Conservation (phyloP, 2,113 vertebrate species). For the Agelaius tricolor region DNA sequence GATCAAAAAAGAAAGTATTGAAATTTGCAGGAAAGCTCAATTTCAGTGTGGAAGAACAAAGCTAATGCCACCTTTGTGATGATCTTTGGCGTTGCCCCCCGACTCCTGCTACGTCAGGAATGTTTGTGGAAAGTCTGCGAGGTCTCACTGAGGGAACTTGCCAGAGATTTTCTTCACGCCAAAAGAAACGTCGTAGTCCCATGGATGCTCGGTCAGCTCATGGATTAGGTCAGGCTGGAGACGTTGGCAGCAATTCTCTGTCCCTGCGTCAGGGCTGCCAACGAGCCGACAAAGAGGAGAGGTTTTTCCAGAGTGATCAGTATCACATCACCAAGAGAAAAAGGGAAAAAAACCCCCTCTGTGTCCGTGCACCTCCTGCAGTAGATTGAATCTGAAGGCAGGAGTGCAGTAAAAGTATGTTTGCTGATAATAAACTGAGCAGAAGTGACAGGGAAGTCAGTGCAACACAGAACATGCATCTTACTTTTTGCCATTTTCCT, state of each 20-base stretch:
- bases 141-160: not conserved
- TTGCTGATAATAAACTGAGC: constrained; percentile 46
- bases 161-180: not conserved
- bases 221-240: not conserved
- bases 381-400: constrained; percentile 56
- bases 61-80: not conserved
- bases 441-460: constrained; percentile 59
- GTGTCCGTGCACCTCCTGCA: not conserved
- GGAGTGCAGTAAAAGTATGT: constrained; percentile 25
- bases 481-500: constrained; percentile 28
- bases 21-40: not conserved
- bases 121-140: constrained; percentile 45
- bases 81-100: not conserved
- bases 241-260: not conserved
- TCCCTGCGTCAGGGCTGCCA: not conserved
- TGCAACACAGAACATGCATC: not conserved
- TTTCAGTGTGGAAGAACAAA: not conserved
- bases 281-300: not conserved
- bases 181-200: not conserved
- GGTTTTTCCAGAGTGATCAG: not conserved
- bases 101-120: not conserved
- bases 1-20: not conserved
- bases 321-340: not conserved
- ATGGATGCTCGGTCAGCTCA: not conserved
- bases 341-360: not conserved